phyloP scores from a whole-genome alignment of 2,888 invertebrate species.

The Resseliella maxima region DNA sequence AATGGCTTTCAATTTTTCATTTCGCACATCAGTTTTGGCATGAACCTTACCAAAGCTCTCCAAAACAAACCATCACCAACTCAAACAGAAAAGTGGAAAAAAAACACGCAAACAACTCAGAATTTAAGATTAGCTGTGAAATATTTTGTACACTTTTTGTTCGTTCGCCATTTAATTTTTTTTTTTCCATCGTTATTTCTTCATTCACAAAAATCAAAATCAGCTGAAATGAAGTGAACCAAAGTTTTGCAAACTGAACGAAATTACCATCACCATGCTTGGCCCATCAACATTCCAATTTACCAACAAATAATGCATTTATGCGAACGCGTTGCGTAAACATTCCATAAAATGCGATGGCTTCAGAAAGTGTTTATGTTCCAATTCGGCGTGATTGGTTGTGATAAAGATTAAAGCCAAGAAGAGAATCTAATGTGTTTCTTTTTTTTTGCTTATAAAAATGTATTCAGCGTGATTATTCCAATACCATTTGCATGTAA shows the following conservation, averaged over 20 bases:
- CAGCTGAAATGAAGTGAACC: too few species aligned
- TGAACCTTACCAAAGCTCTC: background rate
- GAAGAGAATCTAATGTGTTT: background rate
- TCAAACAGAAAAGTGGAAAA: conserved; percentile 2
- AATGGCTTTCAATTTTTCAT: background rate
- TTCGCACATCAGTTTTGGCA: too few species aligned
- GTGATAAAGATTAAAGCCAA: conserved; percentile 18
- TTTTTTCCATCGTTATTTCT: background rate
- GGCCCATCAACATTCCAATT: too few species aligned
- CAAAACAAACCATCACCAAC: background rate
- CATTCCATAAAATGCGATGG: background rate
- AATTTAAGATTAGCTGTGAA: conserved; percentile 15
- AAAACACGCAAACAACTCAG: background rate
- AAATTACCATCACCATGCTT: too few species aligned
- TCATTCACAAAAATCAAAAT: background rate
- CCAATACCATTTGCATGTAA: background rate
- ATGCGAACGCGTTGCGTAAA: background rate
- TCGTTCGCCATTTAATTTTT: background rate
- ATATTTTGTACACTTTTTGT: conserved; percentile 15
- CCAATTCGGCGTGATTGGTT: background rate
- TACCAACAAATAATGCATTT: background rate
- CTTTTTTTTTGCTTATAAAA: background rate
- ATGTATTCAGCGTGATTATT: background rate
- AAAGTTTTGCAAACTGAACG: too few species aligned
- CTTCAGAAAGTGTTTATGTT: background rate